Evolutionary conservation across 2,888 invertebrate species (phyloP).

Genomic region (Netelia melanura): DNA sequence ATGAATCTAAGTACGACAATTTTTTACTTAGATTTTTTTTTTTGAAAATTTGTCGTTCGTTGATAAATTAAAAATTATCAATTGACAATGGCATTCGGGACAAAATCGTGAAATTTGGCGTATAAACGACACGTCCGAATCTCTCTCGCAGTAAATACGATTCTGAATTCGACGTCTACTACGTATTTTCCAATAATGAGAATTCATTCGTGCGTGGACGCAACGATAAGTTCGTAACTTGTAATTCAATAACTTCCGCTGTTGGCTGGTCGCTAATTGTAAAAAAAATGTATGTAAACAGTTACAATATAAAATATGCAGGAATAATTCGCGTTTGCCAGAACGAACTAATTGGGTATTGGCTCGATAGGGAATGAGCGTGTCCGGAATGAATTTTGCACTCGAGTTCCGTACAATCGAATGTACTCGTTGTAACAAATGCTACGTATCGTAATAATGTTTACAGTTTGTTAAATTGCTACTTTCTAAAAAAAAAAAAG

Average conservation of each 20-base stretch:
- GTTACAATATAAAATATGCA: slow-evolving; percentile 20
- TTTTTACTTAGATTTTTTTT: too few species aligned
- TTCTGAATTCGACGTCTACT: slow-evolving; percentile 14
- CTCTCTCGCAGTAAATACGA: neutral
- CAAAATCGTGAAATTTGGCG: too few species aligned
- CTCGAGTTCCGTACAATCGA: slow-evolving; percentile 14
- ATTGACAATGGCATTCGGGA: too few species aligned
- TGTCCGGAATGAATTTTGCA: slow-evolving; percentile 42
- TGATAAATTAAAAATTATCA: too few species aligned
- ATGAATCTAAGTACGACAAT: too few species aligned
- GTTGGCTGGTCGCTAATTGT: neutral
- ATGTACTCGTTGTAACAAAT: neutral
- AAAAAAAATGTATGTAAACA: neutral
- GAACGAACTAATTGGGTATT: slow-evolving; percentile 33
- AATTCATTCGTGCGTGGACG: slow-evolving; percentile 29
- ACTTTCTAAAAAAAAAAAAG: neutral
- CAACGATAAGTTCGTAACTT: slow-evolving; percentile 41
- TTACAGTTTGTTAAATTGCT: neutral
- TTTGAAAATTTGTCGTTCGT: too few species aligned
- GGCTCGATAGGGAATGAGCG: neutral
- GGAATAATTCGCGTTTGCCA: neutral
- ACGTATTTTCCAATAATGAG: slow-evolving; percentile 51
- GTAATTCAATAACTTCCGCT: slow-evolving; percentile 44
- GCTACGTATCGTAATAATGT: neutral
- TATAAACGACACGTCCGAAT: too few species aligned